Conservation (phyloP, 2,797 vertebrate species). For the Anabacerthia variegaticeps region DNA sequence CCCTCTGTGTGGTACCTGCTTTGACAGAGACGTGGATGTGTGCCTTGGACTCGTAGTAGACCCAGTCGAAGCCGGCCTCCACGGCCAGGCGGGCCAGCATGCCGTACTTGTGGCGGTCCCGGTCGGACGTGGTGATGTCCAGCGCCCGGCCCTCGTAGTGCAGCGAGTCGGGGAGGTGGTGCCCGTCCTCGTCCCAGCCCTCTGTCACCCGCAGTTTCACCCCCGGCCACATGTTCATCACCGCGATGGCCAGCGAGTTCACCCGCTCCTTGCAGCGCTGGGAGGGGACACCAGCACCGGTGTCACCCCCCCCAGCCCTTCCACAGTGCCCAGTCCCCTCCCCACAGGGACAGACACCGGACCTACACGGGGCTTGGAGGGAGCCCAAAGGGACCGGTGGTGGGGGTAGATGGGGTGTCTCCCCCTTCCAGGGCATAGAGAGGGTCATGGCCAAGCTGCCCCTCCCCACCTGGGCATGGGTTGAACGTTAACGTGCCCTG, state of each 20-base stretch:
- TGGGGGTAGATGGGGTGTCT: background rate
- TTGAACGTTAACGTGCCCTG: slow-evolving; percentile 16
- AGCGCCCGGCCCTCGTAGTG: slow-evolving; percentile 97
- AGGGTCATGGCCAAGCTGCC: accelerated
- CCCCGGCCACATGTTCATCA: slow-evolving; percentile 98
- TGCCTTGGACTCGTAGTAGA: slow-evolving; percentile 95
- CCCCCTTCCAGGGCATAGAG: no score
- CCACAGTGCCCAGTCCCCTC: background rate
- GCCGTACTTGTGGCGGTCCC: slow-evolving; percentile 93
- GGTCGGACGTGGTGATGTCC: slow-evolving; percentile 96
- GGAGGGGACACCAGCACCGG: no score
- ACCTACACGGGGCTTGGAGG: background rate
- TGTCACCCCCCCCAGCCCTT: background rate
- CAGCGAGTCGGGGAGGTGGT: slow-evolving; percentile 91
- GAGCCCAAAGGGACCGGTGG: no score
- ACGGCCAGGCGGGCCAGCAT: slow-evolving; percentile 93
- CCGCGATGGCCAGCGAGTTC: slow-evolving; percentile 93
- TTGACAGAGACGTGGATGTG: slow-evolving; percentile 97
- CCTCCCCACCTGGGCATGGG: accelerated
- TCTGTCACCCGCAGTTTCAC: slow-evolving; percentile 93
- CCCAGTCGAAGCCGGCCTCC: slow-evolving; percentile 98
- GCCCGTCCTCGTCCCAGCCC: slow-evolving; percentile 97
- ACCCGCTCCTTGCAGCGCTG: slow-evolving; percentile 95
- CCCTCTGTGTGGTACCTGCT: slow-evolving; percentile 81
- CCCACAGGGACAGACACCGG: background rate